Percentiles rank a stretch among this genome's conserved stretches.
phyloP scores from a whole-genome alignment of 64 coral and sea anemone genomes.

The Pocillopora damicornis region DNA sequence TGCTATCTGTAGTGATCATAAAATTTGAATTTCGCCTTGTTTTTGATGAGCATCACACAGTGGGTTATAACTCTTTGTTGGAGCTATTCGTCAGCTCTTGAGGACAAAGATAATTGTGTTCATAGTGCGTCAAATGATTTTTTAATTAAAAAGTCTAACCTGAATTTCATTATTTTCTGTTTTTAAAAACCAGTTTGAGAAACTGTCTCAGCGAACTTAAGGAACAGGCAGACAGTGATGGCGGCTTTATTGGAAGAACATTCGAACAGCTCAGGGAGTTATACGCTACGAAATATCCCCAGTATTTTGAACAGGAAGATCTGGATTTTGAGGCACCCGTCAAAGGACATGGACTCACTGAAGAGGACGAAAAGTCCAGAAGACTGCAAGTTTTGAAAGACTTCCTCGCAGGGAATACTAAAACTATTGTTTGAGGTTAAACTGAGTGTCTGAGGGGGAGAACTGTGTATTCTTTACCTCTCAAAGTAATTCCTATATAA shows the following conservation, averaged over 20 bases:
- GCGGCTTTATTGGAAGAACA: constrained; percentile 65
- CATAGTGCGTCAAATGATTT: too few species aligned
- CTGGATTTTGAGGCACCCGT: constrained; percentile 29
- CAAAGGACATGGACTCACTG: constrained; percentile 19
- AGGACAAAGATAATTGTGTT: too few species aligned
- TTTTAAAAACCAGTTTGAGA: constrained; percentile 42
- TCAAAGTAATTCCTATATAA: too few species aligned
- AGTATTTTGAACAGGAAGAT: constrained; percentile 58
- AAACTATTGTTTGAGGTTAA: neutral
- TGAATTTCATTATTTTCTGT: neutral
- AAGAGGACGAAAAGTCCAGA: constrained; percentile 33
- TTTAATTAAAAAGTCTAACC: neutral
- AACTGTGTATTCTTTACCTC: too few species aligned
- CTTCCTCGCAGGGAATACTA: constrained; percentile 49
- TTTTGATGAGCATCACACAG: too few species aligned
- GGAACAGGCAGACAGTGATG: constrained; percentile 85
- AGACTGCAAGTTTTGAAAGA: constrained; percentile 26
- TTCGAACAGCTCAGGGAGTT: constrained; percentile 71
- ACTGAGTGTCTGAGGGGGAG: neutral
- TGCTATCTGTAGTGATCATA: too few species aligned
- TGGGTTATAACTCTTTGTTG: too few species aligned
- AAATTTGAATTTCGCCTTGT: too few species aligned
- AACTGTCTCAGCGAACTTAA: constrained; percentile 66
- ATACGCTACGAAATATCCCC: constrained; percentile 28
- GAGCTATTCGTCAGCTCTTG: too few species aligned